phyloP scores from a whole-genome alignment of 1,140 invertebrate species.

The Xylocopa sonorina region DNA sequence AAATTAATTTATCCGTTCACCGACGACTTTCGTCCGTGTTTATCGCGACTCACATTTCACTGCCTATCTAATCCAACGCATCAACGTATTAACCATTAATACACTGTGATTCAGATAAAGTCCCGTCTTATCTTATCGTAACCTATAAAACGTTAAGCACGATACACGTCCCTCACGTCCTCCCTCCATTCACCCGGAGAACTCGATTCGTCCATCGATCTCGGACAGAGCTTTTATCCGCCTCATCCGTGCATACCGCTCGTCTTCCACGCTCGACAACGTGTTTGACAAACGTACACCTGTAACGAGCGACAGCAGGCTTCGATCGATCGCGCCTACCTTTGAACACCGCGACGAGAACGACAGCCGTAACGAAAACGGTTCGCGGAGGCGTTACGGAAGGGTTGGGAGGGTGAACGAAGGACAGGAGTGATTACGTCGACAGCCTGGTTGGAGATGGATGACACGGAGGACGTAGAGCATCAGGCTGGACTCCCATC shows the following conservation, averaged over 20 bases:
- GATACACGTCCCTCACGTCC: too few relatives aligned
- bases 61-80: too few relatives aligned
- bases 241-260: slow-evolving; percentile 4
- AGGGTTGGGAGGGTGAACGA: slow-evolving; percentile 29
- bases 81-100: too few relatives aligned
- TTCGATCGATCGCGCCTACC: slow-evolving; percentile 41
- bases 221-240: neutral
- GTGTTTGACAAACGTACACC: slow-evolving; percentile 36
- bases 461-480: neutral
- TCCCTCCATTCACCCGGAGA: neutral
- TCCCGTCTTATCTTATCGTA: too few relatives aligned
- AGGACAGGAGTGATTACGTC: slow-evolving; percentile 41
- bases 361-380: slow-evolving; percentile 61
- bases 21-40: too few relatives aligned
- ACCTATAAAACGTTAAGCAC: too few relatives aligned
- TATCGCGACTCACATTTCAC: too few relatives aligned
- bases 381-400: slow-evolving; percentile 28
- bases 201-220: neutral
- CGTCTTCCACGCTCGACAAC: neutral
- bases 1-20: too few relatives aligned
- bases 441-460: neutral
- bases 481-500: neutral
- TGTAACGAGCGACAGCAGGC: slow-evolving; percentile 25
- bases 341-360: slow-evolving; percentile 20
- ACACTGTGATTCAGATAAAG: too few relatives aligned